Evolutionary conservation across 2,797 vertebrate species (phyloP).

Genomic region (Pangasius macronema): DNA sequence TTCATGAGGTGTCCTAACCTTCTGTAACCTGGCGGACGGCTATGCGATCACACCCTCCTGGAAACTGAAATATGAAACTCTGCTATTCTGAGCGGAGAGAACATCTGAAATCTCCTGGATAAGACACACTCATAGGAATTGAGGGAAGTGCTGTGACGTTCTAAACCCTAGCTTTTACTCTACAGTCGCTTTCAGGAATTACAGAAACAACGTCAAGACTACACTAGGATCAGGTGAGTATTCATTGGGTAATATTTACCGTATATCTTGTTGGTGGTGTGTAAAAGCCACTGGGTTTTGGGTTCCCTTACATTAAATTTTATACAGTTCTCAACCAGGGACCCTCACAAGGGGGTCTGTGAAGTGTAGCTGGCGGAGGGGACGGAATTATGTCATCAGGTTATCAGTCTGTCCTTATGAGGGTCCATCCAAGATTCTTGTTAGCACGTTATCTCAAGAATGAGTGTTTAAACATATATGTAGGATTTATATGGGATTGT

Average conservation of each 20-base stretch:
- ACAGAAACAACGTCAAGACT: background rate
- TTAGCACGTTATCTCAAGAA: background rate
- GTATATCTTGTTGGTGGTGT: background rate
- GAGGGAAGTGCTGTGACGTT: background rate
- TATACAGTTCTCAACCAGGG: background rate
- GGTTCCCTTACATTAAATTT: background rate
- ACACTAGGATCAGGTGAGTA: background rate
- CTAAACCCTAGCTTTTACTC: background rate
- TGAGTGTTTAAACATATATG: too few relatives aligned
- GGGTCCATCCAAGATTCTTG: background rate
- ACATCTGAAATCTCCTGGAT: conserved; percentile 40
- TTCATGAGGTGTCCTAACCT: conserved; percentile 27
- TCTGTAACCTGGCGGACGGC: conserved; percentile 11
- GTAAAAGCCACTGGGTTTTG: background rate
- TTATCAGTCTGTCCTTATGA: background rate
- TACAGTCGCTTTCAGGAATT: background rate
- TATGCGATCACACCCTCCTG: conserved; percentile 35
- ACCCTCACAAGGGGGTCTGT: background rate
- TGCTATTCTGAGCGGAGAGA: conserved; percentile 55
- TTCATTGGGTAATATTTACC: background rate
- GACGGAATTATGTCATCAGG: background rate
- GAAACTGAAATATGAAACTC: conserved; percentile 51
- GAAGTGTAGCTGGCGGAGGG: background rate
- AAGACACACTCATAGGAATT: background rate
- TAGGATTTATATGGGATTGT: background rate